These are phyloP conservation scores for Oryzias celebensis DNA, from an alignment of 2,113 vertebrate species.

Conservation along the genomic window DNA sequence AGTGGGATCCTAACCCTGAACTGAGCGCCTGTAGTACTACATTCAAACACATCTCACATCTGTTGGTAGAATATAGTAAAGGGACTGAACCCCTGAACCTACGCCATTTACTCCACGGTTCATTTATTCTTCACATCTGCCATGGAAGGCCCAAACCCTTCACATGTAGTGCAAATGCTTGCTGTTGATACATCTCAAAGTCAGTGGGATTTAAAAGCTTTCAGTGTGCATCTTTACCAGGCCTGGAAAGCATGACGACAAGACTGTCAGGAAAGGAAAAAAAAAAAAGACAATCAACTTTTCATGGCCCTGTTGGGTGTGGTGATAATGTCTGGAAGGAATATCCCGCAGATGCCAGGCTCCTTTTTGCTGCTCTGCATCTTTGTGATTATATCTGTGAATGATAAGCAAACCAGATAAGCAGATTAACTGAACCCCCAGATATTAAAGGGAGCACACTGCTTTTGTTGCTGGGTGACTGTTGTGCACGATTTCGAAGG, in stretches of 20 bases:
- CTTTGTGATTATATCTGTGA: slow-evolving; percentile 35
- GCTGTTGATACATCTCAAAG: slow-evolving; percentile 48
- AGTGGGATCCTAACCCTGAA: slow-evolving; percentile 43
- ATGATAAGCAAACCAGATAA: slow-evolving; percentile 55
- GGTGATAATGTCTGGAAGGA: slow-evolving; percentile 11
- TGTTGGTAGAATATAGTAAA: slow-evolving; percentile 23
- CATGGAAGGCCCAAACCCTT: slow-evolving; percentile 29
- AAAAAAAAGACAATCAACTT: slow-evolving; percentile 15
- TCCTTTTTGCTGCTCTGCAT: slow-evolving; percentile 43
- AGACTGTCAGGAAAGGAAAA: slow-evolving; percentile 1
- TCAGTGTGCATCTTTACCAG: slow-evolving; percentile 18
- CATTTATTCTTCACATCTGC: slow-evolving; percentile 31
- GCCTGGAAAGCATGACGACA: slow-evolving; percentile 10
- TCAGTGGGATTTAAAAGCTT: slow-evolving; percentile 32
- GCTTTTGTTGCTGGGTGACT: slow-evolving; percentile 20
- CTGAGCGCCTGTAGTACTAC: slow-evolving; percentile 51
- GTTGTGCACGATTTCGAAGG: slow-evolving; percentile 20
- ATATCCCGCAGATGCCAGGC: slow-evolving; percentile 17
- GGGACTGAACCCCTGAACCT: slow-evolving; percentile 27
- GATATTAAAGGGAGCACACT: slow-evolving; percentile 32
- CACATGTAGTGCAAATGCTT: slow-evolving; percentile 38
- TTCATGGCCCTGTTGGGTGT: slow-evolving; percentile 1
- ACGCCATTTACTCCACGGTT: slow-evolving; percentile 25
- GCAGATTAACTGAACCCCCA: slow-evolving; percentile 47
- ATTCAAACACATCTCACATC: slow-evolving; percentile 27